Evolutionary conservation across 1,140 invertebrate genomes (phyloP), one percentile per base, ranked within the genome.

Genomic region (Akabosia matsudoensis): DNA sequence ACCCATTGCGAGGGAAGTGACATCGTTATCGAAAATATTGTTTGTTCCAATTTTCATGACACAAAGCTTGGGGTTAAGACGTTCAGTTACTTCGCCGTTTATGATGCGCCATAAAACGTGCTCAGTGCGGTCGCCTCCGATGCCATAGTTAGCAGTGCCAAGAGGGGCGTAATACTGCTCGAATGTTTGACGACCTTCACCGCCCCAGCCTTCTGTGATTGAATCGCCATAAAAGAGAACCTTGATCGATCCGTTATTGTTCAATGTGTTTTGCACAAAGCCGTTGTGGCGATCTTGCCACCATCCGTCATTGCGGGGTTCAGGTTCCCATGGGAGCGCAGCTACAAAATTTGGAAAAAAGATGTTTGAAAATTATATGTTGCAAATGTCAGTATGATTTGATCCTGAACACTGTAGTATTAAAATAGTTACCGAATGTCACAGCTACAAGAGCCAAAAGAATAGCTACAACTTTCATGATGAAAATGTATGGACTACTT

Each of bases 41-140:
- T 72, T 72, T 2, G 70, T 45, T 72, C 70, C 70, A 37, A 72
- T 72, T 72, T 45, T 72, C 3, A 72, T n/a, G 22, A 72, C 70
- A 24, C 70, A 72, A 37, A 72, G 22, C 7, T 37, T 37, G 2
- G 70, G 70, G 26, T 72, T 72, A 4, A 72, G 37, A 16, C 30
- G 13, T 7, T 67, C 61, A 3, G 70, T 72, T 22, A 72, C 37
- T 72, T 72, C 70, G 2, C 34, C 70, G 30, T 72, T 72, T 22
- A 22, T 4, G 14, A 72, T 45, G 34, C 70, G 18, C 70, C 70
- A 72, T 26, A 34, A 26, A 22, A 72, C 70, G 33, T 72, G 70
- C 33, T 72, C 70, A 13, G 70, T 72, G 4, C 70, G 7, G 33
- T 72, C 70, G 1, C 70, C 70, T 2, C 70, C 33, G 22, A 72